Base-by-base conservation (phyloP, 2,113 vertebrate species). In the Austrofundulus limnaeus region DNA sequence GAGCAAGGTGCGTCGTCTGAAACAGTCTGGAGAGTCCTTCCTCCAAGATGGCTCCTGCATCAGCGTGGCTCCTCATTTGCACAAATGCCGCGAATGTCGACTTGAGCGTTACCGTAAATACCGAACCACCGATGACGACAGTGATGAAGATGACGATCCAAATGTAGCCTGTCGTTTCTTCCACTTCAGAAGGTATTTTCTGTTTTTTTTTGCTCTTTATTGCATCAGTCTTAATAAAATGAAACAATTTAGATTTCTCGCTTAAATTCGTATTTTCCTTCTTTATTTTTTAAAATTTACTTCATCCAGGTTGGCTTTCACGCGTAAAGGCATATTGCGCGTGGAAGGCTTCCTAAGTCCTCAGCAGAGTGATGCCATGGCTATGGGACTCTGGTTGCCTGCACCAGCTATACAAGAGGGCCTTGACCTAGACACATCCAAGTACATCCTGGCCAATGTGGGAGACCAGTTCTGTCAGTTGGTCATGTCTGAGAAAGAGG, bases 401-500 rank as follows among this genome's bases (percentile, higher is more conserved):
- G 94, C 94, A 16, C 88, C 94, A 15, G 89, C 94, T 16, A 87
- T 93, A 59, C 94, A 95, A 78, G 96, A 96, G 72, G 95, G 95
- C 31, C 95, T 99, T 0, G 97, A 99, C 81, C 91, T 99, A 52
- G 97, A 98, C 85, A 99, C 97, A 49, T 98, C 96, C 58, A 99
- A 99, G 89, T 99, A 99, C 58, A 98, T 99, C 84, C 89, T 99
- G 81, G 97, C 97, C 78, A 99, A 99, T 15, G 97, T 99, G 72
- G 97, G 97, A 43, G 97, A 98, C 91, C 96, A 99, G 88, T 99
- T 99, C 85, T 99, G 97, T 79, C 96, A 98, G 85, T 91, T 99
- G 6, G 97, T 99, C 78, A 98, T 99, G 97, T 98, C 97, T 17
- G 97, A 99, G 84, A 99, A 98, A 77, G 97, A 98, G 70, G 97